phyloP scores from a whole-genome alignment of 2,113 vertebrate species.

The Ornithorhynchus anatinus region DNA sequence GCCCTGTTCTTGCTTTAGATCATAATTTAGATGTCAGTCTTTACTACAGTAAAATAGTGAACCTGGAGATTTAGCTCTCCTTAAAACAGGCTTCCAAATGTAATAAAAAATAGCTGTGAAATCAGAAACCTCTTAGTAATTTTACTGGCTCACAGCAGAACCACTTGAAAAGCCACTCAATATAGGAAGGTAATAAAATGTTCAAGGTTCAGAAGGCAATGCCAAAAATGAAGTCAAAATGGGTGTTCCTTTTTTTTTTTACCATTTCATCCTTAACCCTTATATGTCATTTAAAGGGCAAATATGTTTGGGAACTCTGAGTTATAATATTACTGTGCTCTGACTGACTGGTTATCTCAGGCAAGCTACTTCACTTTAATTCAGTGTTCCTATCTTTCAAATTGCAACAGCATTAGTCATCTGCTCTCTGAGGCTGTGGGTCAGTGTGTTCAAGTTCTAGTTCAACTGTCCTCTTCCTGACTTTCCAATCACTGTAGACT shows the following conservation, averaged over 20 bases:
- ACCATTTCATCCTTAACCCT: slow-evolving; percentile 21
- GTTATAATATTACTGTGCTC: too few species aligned
- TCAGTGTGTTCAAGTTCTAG: too few species aligned
- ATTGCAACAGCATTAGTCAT: too few species aligned
- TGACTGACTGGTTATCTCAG: too few species aligned
- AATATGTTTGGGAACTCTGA: slow-evolving; percentile 1
- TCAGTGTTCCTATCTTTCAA: too few species aligned
- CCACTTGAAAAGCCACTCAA: slow-evolving; percentile 55
- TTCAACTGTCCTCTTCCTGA: too few species aligned
- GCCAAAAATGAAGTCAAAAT: slow-evolving; percentile 33
- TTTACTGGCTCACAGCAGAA: slow-evolving; percentile 42
- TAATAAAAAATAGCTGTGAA: slow-evolving; percentile 58
- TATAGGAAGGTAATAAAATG: slow-evolving; percentile 44
- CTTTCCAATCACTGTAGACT: too few species aligned
- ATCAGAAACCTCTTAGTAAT: slow-evolving; percentile 61
- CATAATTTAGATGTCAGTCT: slow-evolving; percentile 61
- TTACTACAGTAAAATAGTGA: slow-evolving; percentile 51
- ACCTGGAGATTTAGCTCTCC: slow-evolving; percentile 52
- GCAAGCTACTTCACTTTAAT: too few species aligned
- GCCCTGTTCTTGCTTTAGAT: slow-evolving; percentile 39
- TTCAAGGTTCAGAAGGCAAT: slow-evolving; percentile 30
- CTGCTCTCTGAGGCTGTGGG: too few species aligned
- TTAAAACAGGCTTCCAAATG: slow-evolving; percentile 55
- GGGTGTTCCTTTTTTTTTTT: slow-evolving; percentile 30
- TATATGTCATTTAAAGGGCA: slow-evolving; percentile 2